Conservation (phyloP, 2,797 vertebrate genomes). For the Danio tinwini region DNA sequence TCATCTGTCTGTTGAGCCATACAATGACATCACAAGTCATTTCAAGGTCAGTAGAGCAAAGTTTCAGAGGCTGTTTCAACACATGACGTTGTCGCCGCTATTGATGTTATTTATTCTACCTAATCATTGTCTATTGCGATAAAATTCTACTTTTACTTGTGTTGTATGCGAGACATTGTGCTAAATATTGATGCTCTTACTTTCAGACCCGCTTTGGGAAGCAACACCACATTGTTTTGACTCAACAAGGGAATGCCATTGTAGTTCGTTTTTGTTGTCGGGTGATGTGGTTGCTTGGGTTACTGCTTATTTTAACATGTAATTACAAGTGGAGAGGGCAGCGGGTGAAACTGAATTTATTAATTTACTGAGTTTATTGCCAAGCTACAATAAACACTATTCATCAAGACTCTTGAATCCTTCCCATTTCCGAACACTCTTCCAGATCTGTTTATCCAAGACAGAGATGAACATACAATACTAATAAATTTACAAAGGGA, state of each 20-base stretch:
- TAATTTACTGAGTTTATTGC: no score
- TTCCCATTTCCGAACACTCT: conserved; percentile 14
- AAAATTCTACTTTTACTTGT: not conserved
- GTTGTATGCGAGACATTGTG: conserved; percentile 2
- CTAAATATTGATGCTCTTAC: not conserved
- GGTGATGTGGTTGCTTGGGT: conserved; percentile 63
- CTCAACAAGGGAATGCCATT: conserved; percentile 58
- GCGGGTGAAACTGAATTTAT: no score
- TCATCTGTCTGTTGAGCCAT: conserved; percentile 30
- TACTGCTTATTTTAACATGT: conserved; percentile 65
- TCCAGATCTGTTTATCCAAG: conserved; percentile 9
- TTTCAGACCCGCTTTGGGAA: conserved; percentile 30
- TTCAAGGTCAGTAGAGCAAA: conserved; percentile 47
- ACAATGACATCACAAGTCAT: conserved; percentile 53
- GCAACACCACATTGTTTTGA: conserved; percentile 43
- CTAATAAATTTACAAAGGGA: conserved; percentile 1
- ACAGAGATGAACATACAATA: not conserved
- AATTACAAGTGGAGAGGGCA: conserved; percentile 58
- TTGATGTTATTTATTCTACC: not conserved
- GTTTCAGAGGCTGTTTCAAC: conserved; percentile 2
- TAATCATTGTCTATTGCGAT: not conserved
- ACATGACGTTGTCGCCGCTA: not conserved
- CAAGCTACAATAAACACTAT: conserved; percentile 28
- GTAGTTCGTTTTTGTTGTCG: conserved; percentile 57
- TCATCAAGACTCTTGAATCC: conserved; percentile 27